Evolutionary conservation across 2,113 vertebrate species (phyloP).

Genomic region (Chionodraco myersi): DNA sequence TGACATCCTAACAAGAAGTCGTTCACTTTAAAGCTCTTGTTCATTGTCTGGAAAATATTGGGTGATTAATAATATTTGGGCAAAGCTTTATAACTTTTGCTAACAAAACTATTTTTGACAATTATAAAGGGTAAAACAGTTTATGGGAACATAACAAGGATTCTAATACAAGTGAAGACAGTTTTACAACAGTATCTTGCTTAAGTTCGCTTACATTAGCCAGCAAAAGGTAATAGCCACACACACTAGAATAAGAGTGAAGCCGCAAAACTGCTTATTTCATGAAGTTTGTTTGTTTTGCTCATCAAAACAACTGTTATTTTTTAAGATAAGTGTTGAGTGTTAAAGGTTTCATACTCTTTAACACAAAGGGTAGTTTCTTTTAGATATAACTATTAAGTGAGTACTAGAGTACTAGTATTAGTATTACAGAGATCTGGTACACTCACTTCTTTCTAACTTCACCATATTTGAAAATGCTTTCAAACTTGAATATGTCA

Average conservation of each 20-base stretch:
- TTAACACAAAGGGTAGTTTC: neutral
- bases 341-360: neutral
- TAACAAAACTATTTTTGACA: neutral
- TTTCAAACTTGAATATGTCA: neutral
- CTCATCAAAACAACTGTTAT: neutral
- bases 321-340: neutral
- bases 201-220: neutral
- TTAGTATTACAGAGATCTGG: neutral
- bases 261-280: neutral
- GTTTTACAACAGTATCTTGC: neutral
- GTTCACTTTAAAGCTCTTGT: neutral
- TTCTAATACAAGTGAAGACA: neutral
- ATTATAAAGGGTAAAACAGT: neutral
- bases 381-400: neutral
- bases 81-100: neutral
- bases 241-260: neutral
- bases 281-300: neutral
- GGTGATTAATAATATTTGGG: neutral
- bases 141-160: neutral
- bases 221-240: neutral
- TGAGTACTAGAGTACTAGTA: neutral
- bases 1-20: slow-evolving; percentile 13
- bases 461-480: neutral
- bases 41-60: slow-evolving; percentile 8
- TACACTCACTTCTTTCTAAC: neutral